Percentiles rank a stretch among this genome's conserved stretches.
Evolutionary conservation across 2,113 vertebrate species (phyloP).

Genomic region (Microtus oregoni): DNA sequence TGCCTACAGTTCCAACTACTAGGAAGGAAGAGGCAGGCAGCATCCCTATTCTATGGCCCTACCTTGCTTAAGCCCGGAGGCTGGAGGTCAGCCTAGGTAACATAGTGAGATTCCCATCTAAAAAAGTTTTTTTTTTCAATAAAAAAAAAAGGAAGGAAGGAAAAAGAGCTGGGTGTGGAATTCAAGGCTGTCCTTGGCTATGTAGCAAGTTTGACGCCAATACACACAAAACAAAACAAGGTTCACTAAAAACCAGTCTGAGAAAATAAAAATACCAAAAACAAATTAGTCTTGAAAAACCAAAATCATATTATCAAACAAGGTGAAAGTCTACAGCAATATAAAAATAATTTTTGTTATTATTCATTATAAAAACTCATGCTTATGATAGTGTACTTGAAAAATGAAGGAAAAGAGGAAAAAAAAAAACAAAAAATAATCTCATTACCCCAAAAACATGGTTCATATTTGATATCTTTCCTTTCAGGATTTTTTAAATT

Average conservation of each 20-base stretch:
- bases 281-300: background rate
- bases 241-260: conserved; percentile 40
- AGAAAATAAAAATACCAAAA: conserved; percentile 36
- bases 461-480: conserved; percentile 12
- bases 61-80: background rate
- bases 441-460: background rate
- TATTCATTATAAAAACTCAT: conserved; percentile 47
- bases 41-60: background rate
- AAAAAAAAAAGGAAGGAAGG: background rate
- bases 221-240: background rate
- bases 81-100: background rate
- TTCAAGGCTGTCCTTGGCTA: background rate
- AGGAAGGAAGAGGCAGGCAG: background rate
- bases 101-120: background rate
- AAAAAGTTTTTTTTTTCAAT: background rate
- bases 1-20: background rate
- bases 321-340: background rate
- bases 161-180: background rate
- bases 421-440: background rate
- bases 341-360: conserved; percentile 22
- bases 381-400: background rate
- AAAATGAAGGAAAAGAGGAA: background rate
- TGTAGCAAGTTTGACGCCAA: background rate
- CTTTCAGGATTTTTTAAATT: conserved; percentile 21
- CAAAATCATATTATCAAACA: conserved; percentile 37